Conservation (phyloP, 2,888 invertebrate genomes). For the Nebria salina region DNA sequence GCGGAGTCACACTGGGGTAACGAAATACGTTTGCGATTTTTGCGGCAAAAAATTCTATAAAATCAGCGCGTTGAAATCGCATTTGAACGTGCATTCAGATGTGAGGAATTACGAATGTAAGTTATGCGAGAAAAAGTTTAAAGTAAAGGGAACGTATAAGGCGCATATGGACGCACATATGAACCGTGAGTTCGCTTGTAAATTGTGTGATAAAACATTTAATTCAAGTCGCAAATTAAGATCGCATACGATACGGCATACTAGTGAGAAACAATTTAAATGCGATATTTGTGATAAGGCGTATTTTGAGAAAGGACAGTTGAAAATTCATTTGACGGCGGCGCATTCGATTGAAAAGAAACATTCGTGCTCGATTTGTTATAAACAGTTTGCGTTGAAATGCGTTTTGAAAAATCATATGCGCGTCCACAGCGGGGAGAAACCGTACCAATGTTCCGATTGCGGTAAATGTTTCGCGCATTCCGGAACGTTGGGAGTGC, state of each 20-base stretch:
- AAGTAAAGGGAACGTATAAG: neutral
- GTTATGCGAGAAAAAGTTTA: neutral
- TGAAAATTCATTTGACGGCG: neutral
- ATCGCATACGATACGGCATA: neutral
- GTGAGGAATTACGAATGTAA: neutral
- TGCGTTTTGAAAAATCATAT: slow-evolving; percentile 43
- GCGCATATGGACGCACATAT: neutral
- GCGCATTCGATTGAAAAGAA: slow-evolving; percentile 6
- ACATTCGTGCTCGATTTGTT: neutral
- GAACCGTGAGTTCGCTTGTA: neutral
- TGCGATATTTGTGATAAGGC: neutral
- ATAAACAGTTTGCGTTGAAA: slow-evolving; percentile 10
- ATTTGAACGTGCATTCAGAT: neutral
- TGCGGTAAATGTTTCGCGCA: slow-evolving; percentile 47
- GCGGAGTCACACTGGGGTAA: neutral
- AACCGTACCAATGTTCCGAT: slow-evolving; percentile 46
- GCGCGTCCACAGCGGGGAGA: slow-evolving; percentile 44
- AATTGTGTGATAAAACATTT: neutral
- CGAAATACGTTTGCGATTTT: slow-evolving; percentile 6
- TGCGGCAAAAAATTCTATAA: neutral
- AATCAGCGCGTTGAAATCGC: neutral
- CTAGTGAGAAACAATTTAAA: neutral
- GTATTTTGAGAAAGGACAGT: neutral
- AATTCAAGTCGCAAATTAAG: neutral
- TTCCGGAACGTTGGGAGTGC: slow-evolving; percentile 35